These are phyloP conservation scores for Trichonephila clavipes DNA, from an alignment of 1,140 invertebrate species.

Conservation along the genomic window DNA sequence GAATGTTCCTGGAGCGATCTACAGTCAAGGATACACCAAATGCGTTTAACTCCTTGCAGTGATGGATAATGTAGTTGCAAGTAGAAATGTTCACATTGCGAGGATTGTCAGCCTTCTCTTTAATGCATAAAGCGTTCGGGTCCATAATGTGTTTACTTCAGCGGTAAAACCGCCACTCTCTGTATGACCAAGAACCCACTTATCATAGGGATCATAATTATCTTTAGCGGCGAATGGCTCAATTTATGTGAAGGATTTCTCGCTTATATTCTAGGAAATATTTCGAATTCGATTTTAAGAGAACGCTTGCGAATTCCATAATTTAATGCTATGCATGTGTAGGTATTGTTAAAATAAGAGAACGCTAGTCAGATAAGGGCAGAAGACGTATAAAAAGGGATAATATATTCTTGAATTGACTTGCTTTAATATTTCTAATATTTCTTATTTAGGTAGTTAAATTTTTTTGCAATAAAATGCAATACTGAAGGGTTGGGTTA, in stretches of 20 bases:
- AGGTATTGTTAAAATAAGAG: too few species aligned
- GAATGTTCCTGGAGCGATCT: background rate
- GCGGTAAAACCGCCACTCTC: conserved; percentile 18
- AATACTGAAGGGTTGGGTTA: too few species aligned
- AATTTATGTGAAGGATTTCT: conserved; percentile 10
- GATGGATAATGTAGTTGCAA: conserved; percentile 7
- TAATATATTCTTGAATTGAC: too few species aligned
- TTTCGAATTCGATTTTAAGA: background rate
- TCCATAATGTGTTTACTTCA: conserved; percentile 36
- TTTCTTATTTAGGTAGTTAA: too few species aligned
- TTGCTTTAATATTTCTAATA: too few species aligned
- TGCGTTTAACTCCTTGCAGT: background rate
- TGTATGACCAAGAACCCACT: background rate
- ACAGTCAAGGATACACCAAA: background rate
- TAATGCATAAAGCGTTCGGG: background rate
- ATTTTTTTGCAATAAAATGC: too few species aligned
- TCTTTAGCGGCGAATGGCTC: background rate
- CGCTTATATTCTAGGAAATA: background rate
- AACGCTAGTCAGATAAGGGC: too few species aligned
- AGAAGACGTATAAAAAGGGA: too few species aligned
- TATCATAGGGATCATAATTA: conserved; percentile 9
- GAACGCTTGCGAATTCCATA: background rate
- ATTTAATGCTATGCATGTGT: too few species aligned
- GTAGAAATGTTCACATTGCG: background rate
- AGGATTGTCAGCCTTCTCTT: conserved; percentile 20